Evolutionary conservation across 2,113 vertebrate genomes (phyloP), one percentile per base, ranked within the genome.

Genomic region (Burhinus bistriatus): DNA sequence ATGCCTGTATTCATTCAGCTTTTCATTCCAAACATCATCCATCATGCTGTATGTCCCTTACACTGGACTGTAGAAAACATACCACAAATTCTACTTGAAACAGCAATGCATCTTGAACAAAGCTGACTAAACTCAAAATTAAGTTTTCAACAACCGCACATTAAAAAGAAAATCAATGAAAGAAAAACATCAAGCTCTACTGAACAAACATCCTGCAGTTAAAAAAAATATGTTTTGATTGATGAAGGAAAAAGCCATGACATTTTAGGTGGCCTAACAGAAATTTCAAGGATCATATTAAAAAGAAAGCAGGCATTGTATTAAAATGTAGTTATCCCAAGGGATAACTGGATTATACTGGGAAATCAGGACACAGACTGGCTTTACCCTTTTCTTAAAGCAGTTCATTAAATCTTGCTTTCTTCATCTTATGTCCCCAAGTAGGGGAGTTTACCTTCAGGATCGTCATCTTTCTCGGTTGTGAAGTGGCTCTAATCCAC

Each of bases 161-260:
- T 85, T 91, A 95, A 79, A 91, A 96, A 87, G 93, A 95, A 96
- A 96, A 96, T 95, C 95, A 96, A 32, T 85, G 95, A 96, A 97
- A 96, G 90, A 96, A 97, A 97, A 96, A 96, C 95, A 96, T 34
- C 0, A 1, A 80, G 71, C 70, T 95, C 85, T 87, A 93, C 93
- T 96, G 95, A 96, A 79, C 70, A 97, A 97, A 97, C 71, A 97
- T 96, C 96, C 96, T 65, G 73, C 75, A 94, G 95, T 91, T 93
- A 88, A 94, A 91, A 96, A 96, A 96, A 93, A 83, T 26, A 94
- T 45, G 34, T 95, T 96, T 89, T 96, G 96, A 96, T 86, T 96
- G 92, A 96, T 97, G 96, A 93, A 90, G 92, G 84, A 85, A 93
- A 96, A 95, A 96, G 87, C 30, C 75, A 42, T 94, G 92, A 93